Evolutionary conservation across 37 sponge, comb jelly and placozoan species (phyloP).

Genomic region (Oopsacas minuta): DNA sequence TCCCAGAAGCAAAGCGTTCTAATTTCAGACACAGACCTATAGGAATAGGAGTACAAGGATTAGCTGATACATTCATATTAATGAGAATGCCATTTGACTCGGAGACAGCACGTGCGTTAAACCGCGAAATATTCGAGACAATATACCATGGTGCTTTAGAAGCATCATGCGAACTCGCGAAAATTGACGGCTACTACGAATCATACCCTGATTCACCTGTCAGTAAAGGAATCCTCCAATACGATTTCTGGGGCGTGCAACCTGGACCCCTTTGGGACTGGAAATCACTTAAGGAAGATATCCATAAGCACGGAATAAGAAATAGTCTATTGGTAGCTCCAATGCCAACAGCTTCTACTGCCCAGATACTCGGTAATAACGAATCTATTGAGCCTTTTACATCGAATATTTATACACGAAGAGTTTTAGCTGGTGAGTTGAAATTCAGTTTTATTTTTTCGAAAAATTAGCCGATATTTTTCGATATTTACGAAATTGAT

Average conservation of each 20-base stretch:
- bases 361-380: constrained; percentile 98
- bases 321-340: constrained; percentile 94
- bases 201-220: constrained; percentile 77
- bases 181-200: constrained; percentile 72
- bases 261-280: constrained; percentile 92
- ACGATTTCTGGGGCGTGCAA: constrained; percentile 90
- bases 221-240: constrained; percentile 79
- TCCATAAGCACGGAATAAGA: constrained; percentile 68
- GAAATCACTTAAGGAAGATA: constrained; percentile 59
- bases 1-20: constrained; percentile 67
- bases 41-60: constrained; percentile 97
- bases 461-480: too few species aligned
- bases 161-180: constrained; percentile 83
- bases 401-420: constrained; percentile 83
- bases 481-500: too few species aligned
- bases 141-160: constrained; percentile 86
- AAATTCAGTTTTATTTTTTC: too few species aligned
- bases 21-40: constrained; percentile 93
- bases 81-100: constrained; percentile 92
- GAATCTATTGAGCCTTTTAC: constrained; percentile 99
- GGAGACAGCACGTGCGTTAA: constrained; percentile 64
- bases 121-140: constrained; percentile 89
- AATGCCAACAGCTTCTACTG: constrained; percentile 99
- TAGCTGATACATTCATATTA: constrained; percentile 93
- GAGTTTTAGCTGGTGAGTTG: constrained; percentile 91